Percentiles rank a stretch among this genome's conserved stretches.
Conservation (phyloP, 2,888 invertebrate genomes). For the Apoderus coryli region DNA sequence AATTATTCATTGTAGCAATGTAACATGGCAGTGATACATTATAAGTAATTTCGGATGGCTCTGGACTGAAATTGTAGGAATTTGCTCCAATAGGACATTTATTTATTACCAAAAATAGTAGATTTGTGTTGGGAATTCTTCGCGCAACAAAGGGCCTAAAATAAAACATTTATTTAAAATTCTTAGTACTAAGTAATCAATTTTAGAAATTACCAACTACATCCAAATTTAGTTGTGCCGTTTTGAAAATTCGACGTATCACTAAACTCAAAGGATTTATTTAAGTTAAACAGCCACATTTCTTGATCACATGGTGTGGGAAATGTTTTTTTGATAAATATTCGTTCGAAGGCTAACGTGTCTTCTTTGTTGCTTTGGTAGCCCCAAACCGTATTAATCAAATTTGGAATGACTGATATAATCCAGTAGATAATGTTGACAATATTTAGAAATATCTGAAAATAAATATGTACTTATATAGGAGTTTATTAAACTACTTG, state of each 20-base stretch:
- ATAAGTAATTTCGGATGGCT: conserved; percentile 28
- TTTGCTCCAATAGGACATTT: too few relatives aligned
- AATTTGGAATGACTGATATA: background rate
- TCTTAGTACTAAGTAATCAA: too few relatives aligned
- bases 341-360: conserved; percentile 41
- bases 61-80: conserved; percentile 22
- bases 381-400: background rate
- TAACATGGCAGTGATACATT: conserved; percentile 25
- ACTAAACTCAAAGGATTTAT: conserved; percentile 17
- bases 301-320: conserved; percentile 78
- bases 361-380: conserved; percentile 19
- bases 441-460: background rate
- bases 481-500: too few relatives aligned
- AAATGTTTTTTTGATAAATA: conserved; percentile 59
- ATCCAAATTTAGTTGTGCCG: conserved; percentile 30
- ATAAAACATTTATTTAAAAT: too few relatives aligned
- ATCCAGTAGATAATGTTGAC: background rate
- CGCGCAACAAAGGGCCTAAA: conserved; percentile 55
- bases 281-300: conserved; percentile 28
- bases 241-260: conserved; percentile 16
- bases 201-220: conserved; percentile 40
- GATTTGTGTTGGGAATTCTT: conserved; percentile 61
- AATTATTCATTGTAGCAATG: conserved; percentile 30
- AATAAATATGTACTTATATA: too few relatives aligned
- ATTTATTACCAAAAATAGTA: conserved; percentile 64